Conservation (phyloP, 2,797 vertebrate genomes). For the Alosa sapidissima region DNA sequence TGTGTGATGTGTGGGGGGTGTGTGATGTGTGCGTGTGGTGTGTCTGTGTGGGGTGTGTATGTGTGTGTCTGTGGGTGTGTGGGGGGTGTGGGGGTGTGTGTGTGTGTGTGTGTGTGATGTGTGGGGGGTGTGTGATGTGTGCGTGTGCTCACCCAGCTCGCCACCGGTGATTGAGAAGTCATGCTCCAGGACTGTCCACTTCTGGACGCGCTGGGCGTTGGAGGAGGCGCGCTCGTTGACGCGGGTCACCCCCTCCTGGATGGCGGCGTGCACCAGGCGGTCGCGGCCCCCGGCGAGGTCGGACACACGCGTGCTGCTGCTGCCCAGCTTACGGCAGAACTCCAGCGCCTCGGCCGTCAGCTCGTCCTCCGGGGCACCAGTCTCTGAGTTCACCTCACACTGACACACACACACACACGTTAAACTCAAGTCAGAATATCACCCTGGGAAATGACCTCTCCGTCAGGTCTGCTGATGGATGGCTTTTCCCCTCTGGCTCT, state of each 20-base stretch:
- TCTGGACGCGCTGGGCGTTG: constrained; percentile 88
- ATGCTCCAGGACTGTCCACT: constrained; percentile 83
- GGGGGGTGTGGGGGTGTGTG: background rate
- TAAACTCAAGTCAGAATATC: background rate
- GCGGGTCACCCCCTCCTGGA: constrained; percentile 81
- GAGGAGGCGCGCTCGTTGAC: constrained; percentile 81
- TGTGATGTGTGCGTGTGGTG: no score
- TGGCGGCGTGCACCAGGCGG: constrained; percentile 69
- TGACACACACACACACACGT: constrained; percentile 51
- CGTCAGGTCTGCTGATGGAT: no score
- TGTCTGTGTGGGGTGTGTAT: no score
- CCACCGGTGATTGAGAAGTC: constrained; percentile 86
- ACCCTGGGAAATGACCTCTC: background rate
- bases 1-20: no score
- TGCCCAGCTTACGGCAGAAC: constrained; percentile 80
- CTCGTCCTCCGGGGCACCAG: constrained; percentile 78
- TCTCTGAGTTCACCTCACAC: constrained; percentile 73
- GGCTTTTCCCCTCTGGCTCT: no score
- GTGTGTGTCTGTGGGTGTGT: background rate
- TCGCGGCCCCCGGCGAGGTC: constrained; percentile 78
- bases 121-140: no score
- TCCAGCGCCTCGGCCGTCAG: constrained; percentile 75
- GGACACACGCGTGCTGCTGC: constrained; percentile 74
- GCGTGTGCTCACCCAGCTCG: constrained; percentile 83
- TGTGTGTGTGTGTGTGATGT: background rate